Conservation (phyloP, 2,113 vertebrate species). For the Pangasianodon hypophthalmus region DNA sequence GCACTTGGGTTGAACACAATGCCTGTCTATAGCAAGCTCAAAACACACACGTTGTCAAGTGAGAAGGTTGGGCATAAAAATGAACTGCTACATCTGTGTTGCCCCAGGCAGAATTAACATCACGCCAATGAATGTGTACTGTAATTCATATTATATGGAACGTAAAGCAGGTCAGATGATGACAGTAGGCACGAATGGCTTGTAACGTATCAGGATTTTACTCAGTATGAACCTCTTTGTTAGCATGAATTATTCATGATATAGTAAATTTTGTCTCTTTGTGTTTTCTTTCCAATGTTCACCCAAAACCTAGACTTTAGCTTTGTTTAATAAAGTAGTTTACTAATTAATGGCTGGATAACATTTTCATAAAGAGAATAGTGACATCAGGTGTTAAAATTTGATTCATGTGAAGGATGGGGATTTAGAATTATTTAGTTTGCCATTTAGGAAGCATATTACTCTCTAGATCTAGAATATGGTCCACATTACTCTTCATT, state of each 20-base stretch:
- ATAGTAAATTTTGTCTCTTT: background rate
- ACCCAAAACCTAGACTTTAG: no score
- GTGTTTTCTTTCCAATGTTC: background rate
- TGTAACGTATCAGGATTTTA: background rate
- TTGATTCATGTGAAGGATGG: background rate
- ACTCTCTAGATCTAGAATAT: background rate
- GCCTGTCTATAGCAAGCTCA: background rate
- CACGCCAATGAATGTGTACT: background rate
- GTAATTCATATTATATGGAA: background rate
- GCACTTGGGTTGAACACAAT: background rate
- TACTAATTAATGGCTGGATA: background rate
- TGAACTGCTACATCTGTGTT: conserved; percentile 24
- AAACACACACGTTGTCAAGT: background rate
- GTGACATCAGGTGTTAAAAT: background rate
- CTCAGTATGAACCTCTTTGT: background rate
- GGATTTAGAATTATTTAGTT: background rate
- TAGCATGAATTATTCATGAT: background rate
- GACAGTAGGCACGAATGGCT: background rate
- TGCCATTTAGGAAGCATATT: background rate
- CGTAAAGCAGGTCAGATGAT: conserved; percentile 14
- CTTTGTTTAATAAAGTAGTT: background rate
- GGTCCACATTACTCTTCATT: conserved; percentile 9
- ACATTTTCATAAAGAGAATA: background rate
- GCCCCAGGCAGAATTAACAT: background rate
- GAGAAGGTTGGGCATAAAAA: conserved; percentile 21